Conservation (phyloP, 1,140 invertebrate genomes). For the Aradophagus sp. region DNA sequence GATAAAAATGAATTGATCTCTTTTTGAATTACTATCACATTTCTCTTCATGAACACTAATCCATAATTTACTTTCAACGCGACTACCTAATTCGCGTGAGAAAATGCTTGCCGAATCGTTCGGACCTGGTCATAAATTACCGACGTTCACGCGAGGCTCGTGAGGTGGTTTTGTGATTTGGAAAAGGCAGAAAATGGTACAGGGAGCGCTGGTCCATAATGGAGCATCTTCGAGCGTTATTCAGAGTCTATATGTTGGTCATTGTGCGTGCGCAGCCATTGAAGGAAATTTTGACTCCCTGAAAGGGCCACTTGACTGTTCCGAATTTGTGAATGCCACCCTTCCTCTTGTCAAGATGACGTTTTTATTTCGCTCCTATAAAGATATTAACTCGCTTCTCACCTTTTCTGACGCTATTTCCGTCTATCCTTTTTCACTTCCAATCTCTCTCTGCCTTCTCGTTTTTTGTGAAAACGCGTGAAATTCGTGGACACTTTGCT, state of each 20-base stretch:
- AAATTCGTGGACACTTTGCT: constrained; percentile 15
- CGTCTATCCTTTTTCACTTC: too few species aligned
- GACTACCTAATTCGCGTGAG: constrained; percentile 50
- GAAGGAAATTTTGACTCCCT: constrained; percentile 56
- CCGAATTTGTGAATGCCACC: constrained; percentile 56
- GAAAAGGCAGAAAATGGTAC: constrained; percentile 63
- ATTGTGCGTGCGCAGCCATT: constrained; percentile 51
- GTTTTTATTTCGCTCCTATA: constrained; percentile 61
- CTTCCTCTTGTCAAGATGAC: constrained; percentile 38
- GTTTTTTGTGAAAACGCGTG: constrained; percentile 18
- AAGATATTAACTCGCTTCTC: constrained; percentile 61
- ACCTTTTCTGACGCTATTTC: constrained; percentile 10
- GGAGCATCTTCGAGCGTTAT: constrained; percentile 21
- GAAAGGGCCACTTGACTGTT: constrained; percentile 61
- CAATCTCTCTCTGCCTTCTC: background rate
- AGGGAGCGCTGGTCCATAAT: constrained; percentile 33
- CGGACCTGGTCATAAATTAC: constrained; percentile 59
- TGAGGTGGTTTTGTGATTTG: constrained; percentile 60
- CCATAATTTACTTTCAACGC: too few species aligned
- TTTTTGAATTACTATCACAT: too few species aligned
- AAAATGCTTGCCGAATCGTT: constrained; percentile 23
- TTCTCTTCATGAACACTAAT: too few species aligned
- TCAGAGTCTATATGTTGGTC: constrained; percentile 39
- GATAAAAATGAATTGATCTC: too few species aligned
- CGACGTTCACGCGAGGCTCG: constrained; percentile 42